Percentiles rank a stretch among this genome's conserved stretches.
phyloP scores from a whole-genome alignment of 2,888 invertebrate genomes.

The Malachius bipustulatus region DNA sequence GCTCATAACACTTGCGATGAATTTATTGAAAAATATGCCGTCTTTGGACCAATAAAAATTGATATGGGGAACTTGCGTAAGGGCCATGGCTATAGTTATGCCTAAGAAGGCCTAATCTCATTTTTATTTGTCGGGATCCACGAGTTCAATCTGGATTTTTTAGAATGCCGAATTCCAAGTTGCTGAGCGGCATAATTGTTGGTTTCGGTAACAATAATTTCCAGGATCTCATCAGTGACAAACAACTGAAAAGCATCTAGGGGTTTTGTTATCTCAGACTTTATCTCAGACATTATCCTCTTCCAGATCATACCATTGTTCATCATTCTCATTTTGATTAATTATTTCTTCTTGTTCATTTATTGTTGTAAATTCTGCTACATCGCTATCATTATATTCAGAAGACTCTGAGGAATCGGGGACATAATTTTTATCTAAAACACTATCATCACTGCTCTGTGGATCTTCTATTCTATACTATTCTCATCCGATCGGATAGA shows the following conservation, averaged over 20 bases:
- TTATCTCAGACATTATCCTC: background rate
- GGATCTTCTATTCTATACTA: too few relatives aligned
- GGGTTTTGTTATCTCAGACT: background rate
- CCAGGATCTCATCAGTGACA: background rate
- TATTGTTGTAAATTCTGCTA: too few relatives aligned
- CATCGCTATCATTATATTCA: background rate
- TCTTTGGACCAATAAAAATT: constrained; percentile 8
- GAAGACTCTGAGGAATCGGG: background rate
- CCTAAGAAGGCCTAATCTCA: constrained; percentile 5
- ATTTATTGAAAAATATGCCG: constrained; percentile 6
- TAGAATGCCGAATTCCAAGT: background rate
- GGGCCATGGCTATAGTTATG: constrained; percentile 5
- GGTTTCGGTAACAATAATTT: background rate
- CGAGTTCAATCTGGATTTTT: background rate
- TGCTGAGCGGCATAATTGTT: constrained; percentile 3
- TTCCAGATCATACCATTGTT: background rate
- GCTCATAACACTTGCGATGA: constrained; percentile 2
- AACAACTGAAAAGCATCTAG: background rate
- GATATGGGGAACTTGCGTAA: constrained; percentile 6
- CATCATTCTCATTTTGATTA: background rate
- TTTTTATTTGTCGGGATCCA: background rate
- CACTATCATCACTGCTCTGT: background rate
- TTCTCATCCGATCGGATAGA: too few relatives aligned
- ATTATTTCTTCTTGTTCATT: too few relatives aligned
- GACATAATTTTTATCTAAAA: background rate